Evolutionary conservation across 2,888 invertebrate species (phyloP), one percentile per base, ranked within the genome.

Genomic region (Xanthorhoe designata): DNA sequence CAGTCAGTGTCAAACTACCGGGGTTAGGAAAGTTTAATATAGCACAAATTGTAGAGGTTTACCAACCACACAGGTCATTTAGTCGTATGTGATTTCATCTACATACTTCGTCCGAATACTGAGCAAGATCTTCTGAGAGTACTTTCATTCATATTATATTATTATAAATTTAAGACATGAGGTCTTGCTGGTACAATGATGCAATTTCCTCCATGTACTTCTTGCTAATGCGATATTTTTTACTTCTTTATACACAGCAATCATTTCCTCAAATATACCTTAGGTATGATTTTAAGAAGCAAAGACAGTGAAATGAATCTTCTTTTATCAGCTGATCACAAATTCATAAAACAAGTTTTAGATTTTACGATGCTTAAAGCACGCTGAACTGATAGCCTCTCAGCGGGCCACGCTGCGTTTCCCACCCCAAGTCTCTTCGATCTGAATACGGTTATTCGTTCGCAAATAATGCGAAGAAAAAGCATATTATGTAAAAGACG

Each of bases 401-500:
- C 47, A 42, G 15, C 42, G 13, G 4, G 42, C 19, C 9, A 18
- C 32, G 57, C 47, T 62, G 9, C 38, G 9, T 13, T 18, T 29
- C 8, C 56, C 5, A 6, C 19, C 24, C 55, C 19, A 52, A 52
- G 29, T 42, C 55, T 35, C 38, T 19, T 38, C 59, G 24, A 56
- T 60, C 45, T 52, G 64, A 64, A 64, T 53, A 64, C 56, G 50
- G 53, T 63, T 63, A 60, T 67, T 68, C 54, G 54, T 64, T 64
- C 64, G 61, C 64, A 64, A 66, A 68, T 65, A 71, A 70, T 64
- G 61, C 35, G 51, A 51, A 68, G 70, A 70, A 71, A 70, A 71
- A 73, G 68, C 57, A 68, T 71, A 72, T 75, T 72, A 75, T 71
- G 72, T 73, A 75, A 72, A 71, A 70, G 64, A 74, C 71, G 61